Base-by-base conservation (phyloP, 2,113 vertebrate genomes). In the Carlito syrichta region DNA sequence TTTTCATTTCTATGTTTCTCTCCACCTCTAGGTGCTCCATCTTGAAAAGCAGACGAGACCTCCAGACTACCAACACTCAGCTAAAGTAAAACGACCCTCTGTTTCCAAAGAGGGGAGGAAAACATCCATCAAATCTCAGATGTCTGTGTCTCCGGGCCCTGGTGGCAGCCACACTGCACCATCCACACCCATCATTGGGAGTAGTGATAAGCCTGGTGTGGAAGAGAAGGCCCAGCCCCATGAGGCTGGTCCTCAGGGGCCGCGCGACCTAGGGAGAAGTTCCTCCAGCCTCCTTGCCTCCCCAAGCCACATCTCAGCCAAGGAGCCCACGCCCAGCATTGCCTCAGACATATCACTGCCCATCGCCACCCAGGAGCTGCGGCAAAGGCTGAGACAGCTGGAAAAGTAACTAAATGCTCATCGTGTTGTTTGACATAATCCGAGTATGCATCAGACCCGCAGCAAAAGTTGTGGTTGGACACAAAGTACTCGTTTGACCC, bases 311-410 rank as follows among this genome's bases (percentile, higher is more conserved):
- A 96, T 99, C 25, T 98, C 98, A 0, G 95, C 99, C 76, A 99
- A 99, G 97, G 99, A 99, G 92, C 99, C 99, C 9, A 99, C 99
- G 1, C 99, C 99, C 27, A 99, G 99, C 98, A 99, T 99, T 40
- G 99, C 99, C 7, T 99, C 99, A 0, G 99, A 99, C 97, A 98
- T 99, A 87, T 99, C 99, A 1, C 98, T 99, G 97, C 99, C 99
- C 16, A 99, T 99, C 0, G 99, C 99, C 89, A 98, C 99, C 0
- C 99, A 99, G 98, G 99, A 99, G 98, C 99, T 99, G n/a, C 99
- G 99, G 86, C 99, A 99, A 85, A 97, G 99, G 54, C 98, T 99
- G 3, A 98, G 99, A 1, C 99, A 99, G 94, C 99, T 99, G 25
- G 99, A 99, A 25, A 99, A 99, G 99, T 99, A 99, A 97, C 22